A percentile compares a stretch with the other conserved stretches of the same genome.
Conservation (phyloP, 2,888 invertebrate genomes). For the Drosophila kuntzei region DNA sequence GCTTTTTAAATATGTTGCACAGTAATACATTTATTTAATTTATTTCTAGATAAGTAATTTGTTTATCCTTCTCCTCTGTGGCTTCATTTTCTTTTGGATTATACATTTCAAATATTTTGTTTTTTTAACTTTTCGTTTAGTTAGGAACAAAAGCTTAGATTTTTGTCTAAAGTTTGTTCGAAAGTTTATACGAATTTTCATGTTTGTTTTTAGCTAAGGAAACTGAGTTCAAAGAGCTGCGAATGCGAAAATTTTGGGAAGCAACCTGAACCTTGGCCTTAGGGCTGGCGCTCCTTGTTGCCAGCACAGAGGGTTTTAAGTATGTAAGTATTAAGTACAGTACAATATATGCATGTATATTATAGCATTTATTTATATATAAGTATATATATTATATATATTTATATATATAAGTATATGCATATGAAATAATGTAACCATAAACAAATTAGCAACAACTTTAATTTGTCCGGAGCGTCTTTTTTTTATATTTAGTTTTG, state of each 20-base stretch:
- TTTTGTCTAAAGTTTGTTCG: conserved; percentile 42
- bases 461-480: conserved; percentile 77
- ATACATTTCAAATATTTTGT: conserved; percentile 58
- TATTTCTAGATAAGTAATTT: conserved; percentile 55
- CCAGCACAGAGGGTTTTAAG: conserved; percentile 58
- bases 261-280: conserved; percentile 57
- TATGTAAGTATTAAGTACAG: conserved; percentile 39
- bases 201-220: conserved; percentile 57
- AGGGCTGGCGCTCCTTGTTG: conserved; percentile 65
- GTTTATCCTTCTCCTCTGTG: conserved; percentile 17
- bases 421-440: conserved; percentile 83
- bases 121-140: conserved; percentile 36
- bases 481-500: conserved; percentile 48
- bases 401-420: conserved; percentile 63
- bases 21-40: conserved; percentile 65
- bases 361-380: conserved; percentile 22
- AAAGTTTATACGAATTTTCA: conserved; percentile 28
- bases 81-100: conserved; percentile 43
- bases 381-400: conserved; percentile 42
- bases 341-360: conserved; percentile 41
- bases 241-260: conserved; percentile 64
- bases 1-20: conserved; percentile 49
- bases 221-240: conserved; percentile 79
- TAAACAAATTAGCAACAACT: conserved; percentile 83
- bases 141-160: conserved; percentile 70